Percentiles rank a stretch among this genome's conserved stretches.
Evolutionary conservation across 2,113 vertebrate genomes (phyloP).

Genomic region (Epinephelus fuscoguttatus): DNA sequence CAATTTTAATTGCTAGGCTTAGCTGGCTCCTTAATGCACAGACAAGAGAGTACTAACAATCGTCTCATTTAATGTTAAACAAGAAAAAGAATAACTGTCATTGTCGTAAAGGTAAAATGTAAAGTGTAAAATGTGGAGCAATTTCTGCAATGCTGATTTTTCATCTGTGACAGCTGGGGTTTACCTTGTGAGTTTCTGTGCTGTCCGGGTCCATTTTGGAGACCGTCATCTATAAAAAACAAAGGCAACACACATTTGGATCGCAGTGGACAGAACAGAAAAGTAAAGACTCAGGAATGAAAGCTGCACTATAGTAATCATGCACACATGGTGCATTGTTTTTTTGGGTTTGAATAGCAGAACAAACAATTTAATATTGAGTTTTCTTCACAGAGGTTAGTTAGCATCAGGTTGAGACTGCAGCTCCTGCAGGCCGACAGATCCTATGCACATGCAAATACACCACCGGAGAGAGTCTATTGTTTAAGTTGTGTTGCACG

Average conservation of each 20-base stretch:
- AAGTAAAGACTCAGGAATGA: not conserved
- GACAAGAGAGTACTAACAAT: not conserved
- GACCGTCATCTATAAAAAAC: conserved; percentile 81
- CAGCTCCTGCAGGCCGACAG: conserved; percentile 1
- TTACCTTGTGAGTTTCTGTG: conserved; percentile 86
- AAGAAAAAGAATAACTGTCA: not conserved
- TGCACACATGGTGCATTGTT: not conserved
- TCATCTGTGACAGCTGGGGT: not conserved
- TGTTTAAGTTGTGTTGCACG: conserved; percentile 18
- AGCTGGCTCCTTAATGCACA: not conserved
- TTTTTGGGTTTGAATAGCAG: not conserved
- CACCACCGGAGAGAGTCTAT: not conserved
- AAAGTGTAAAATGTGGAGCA: not conserved
- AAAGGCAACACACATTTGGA: not conserved
- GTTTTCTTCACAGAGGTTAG: conserved; percentile 9
- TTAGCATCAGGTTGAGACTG: not conserved
- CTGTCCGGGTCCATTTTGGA: conserved; percentile 85
- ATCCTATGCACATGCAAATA: conserved; percentile 29
- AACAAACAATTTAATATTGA: conserved; percentile 24
- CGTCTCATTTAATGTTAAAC: not conserved
- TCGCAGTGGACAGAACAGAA: not conserved
- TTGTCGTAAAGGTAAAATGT: too few relatives aligned
- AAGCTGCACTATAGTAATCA: not conserved
- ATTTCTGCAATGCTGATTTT: not conserved
- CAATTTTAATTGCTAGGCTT: not conserved